Evolutionary conservation across 2,797 vertebrate species (phyloP), one percentile per base, ranked within the genome.

Genomic region (Sebastolobus alascanus): DNA sequence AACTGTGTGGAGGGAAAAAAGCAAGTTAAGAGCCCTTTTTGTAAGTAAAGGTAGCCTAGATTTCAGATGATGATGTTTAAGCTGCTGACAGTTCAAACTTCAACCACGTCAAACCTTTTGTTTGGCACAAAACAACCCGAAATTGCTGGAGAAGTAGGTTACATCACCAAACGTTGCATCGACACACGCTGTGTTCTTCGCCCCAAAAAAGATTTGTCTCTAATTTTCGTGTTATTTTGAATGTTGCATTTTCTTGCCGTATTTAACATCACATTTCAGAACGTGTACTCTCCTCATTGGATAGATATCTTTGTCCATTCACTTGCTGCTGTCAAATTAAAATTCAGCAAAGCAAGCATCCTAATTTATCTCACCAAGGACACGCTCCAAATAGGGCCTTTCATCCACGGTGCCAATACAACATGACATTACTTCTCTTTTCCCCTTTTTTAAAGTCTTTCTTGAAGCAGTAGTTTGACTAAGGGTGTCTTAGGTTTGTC

Each of bases 261-360:
- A 27, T 77, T 64, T 33, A 68, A 76, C 20, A 12, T 16, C 10
- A 68, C 56, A 61, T 46, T 46, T 40, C 52, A 18, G 64, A 80
- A 22, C 52, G 2, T 12, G 37, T 58, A 43, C 75, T 16, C 64
- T 78, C 29, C 67, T 89, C 63, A 83, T 85, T 84, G 77, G 80
- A 81, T n/a, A 73, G 35, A 75, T 84, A 60, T 65, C 55, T 84
- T 27, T 60, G 65, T 82, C 70, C 68, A 50, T 78, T 87, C 64
- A 77, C 31, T 73, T 38, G 4, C 67, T 81, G 64, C 84, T 73
- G 63, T 80, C 76, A 84, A 81, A 86, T 90, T 82, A 74, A 78
- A 82, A 85, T 82, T 55, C 68, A 87, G 70, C 73, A 70, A 77
- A 68, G 77, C 66, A 69, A 73, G 79, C 73, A 79, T 80, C 64